Base-by-base conservation (phyloP, 1,140 invertebrate genomes). In the Phthorimaea operculella region DNA sequence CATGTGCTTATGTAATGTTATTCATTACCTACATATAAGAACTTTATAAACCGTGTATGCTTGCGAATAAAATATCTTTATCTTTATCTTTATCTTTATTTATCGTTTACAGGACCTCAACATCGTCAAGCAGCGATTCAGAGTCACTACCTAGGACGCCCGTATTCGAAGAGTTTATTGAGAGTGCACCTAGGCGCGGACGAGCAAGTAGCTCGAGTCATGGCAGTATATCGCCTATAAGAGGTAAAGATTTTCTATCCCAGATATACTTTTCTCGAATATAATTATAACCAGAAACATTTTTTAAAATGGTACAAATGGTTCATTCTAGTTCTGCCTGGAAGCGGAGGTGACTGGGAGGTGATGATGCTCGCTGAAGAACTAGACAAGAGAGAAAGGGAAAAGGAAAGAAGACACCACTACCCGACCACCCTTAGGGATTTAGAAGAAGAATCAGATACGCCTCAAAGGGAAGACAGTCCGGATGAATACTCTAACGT, bases 301-400 rank as follows among this genome's bases (percentile, higher is more conserved):
- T n/a, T n/a, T n/a, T n/a, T n/a, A n/a, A n/a, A n/a, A n/a, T n/a
- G n/a, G n/a, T n/a, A n/a, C n/a, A n/a, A n/a, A n/a, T n/a, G n/a
- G n/a, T n/a, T n/a, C n/a, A 16, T 47, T 15, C 15, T 15, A 47
- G 44, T 17, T 16, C 44, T 77, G 68, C 16, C 82, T 77, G 76
- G 78, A 4, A 83, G 85, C 9, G 88, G 87, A 49, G 89, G 90
- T 63, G 90, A 94, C 60, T 94, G 93, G 93, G 93, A 94, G 74
- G 89, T 93, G 0, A 87, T 90, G 66, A 92, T 94, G 91, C 76
- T 94, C 17, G 92, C 91, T 0, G 87, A 92, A 52, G 89, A 93
- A 67, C 86, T 94, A 61, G 90, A 92, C 52, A 87, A 86, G 64
- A 87, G 77, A 64, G 89, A 88, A 72, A 86, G 81, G 65, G 84